A percentile compares a stretch with the other conserved stretches of the same genome.
phyloP scores from a whole-genome alignment of 2,113 vertebrate species.

The Gyps fulvus region DNA sequence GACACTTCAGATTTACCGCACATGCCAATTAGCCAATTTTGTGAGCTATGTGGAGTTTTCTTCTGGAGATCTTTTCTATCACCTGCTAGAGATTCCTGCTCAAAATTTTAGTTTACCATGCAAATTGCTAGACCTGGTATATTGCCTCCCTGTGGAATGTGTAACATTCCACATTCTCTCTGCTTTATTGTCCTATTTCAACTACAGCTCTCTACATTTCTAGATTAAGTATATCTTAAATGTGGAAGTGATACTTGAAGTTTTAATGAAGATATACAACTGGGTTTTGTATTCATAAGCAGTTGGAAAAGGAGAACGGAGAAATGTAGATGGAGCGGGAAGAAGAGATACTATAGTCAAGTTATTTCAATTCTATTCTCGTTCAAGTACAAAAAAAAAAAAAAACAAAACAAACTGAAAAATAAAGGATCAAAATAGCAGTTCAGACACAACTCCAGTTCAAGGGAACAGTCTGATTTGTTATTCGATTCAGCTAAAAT shows the following conservation, averaged over 20 bases:
- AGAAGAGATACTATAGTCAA: neutral
- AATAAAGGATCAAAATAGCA: too few species aligned
- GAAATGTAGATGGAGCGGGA: neutral
- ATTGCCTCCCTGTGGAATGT: neutral
- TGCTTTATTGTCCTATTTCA: neutral
- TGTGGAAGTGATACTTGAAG: neutral
- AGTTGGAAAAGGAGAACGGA: neutral
- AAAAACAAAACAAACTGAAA: too few species aligned
- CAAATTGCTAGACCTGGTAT: neutral
- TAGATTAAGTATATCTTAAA: neutral
- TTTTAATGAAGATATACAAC: neutral
- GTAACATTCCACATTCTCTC: neutral
- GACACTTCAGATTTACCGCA: neutral
- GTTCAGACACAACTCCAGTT: neutral
- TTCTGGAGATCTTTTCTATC: neutral
- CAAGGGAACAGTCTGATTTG: neutral
- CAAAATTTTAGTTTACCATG: neutral
- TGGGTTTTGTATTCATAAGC: neutral
- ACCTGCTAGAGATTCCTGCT: neutral
- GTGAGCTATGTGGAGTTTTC: neutral
- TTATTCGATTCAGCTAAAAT: neutral
- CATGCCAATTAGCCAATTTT: neutral
- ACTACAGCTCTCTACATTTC: neutral
- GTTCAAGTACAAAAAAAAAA: neutral
- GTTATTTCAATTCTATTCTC: neutral